A percentile compares a stretch with the other conserved stretches of the same genome.
phyloP scores from a whole-genome alignment of 2,113 vertebrate species.

The Nothoprocta pentlandii region DNA sequence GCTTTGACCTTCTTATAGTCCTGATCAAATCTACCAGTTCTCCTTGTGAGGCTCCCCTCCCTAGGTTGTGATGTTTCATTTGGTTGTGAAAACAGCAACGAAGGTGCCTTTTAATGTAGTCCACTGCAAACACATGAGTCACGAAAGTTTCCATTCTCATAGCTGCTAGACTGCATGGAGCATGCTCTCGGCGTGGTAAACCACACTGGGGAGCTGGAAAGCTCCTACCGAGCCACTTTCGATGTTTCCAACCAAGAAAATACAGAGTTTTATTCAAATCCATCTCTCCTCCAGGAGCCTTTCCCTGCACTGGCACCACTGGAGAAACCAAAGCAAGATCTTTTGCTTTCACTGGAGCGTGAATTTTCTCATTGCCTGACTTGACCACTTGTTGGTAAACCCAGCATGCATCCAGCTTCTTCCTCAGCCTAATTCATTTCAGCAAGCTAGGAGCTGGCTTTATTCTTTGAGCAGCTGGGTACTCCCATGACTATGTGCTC shows the following conservation, averaged over 20 bases:
- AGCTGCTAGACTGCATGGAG: slow-evolving; percentile 53
- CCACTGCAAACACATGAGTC: slow-evolving; percentile 51
- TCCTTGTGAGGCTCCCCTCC: not conserved
- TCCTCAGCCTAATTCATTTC: slow-evolving; percentile 27
- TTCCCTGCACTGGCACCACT: slow-evolving; percentile 33
- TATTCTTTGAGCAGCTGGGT: slow-evolving; percentile 28
- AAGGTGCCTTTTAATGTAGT: slow-evolving; percentile 48
- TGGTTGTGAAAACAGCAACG: not conserved
- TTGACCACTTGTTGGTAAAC: slow-evolving; percentile 32
- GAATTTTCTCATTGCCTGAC: slow-evolving; percentile 59
- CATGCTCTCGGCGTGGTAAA: slow-evolving; percentile 58
- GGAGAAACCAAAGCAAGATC: slow-evolving; percentile 48
- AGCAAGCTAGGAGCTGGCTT: slow-evolving; percentile 43
- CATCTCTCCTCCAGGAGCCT: slow-evolving; percentile 50
- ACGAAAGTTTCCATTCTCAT: slow-evolving; percentile 62
- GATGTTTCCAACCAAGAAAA: slow-evolving; percentile 39
- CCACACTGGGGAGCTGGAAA: slow-evolving; percentile 48
- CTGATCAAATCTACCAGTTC: not conserved
- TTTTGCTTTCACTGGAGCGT: slow-evolving; percentile 61
- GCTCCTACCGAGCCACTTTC: slow-evolving; percentile 22
- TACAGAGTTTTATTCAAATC: slow-evolving; percentile 55
- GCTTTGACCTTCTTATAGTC: not conserved
- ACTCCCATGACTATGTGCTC: slow-evolving; percentile 26
- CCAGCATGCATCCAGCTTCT: not conserved
- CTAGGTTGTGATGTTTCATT: not conserved